phyloP scores from a whole-genome alignment of 1,140 invertebrate genomes.

The Notospermus geniculatus region DNA sequence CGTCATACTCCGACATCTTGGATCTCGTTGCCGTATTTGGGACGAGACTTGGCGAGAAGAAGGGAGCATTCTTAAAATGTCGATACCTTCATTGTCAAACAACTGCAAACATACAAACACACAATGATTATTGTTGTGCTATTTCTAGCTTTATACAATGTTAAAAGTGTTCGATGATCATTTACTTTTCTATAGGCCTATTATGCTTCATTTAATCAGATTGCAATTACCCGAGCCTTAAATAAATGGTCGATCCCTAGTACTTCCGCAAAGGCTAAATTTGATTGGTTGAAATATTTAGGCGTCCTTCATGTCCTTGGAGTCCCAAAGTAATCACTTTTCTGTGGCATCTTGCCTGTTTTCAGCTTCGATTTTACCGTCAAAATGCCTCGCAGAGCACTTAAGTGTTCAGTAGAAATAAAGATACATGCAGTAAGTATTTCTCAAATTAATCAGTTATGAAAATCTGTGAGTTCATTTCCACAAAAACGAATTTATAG shows the following conservation, averaged over 20 bases:
- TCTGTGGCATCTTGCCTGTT: background rate
- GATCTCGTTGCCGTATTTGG: background rate
- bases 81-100: no score
- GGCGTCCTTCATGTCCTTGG: no score
- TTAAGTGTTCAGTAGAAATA: conserved; percentile 46
- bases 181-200: no score
- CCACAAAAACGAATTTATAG: no score
- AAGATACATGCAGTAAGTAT: conserved; percentile 39
- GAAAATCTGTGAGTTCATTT: no score
- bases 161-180: no score
- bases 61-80: no score
- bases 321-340: background rate
- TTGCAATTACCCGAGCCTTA: no score
- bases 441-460: no score
- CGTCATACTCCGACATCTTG: conserved; percentile 32
- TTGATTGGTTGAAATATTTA: background rate
- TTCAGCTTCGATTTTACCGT: background rate
- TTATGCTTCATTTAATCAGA: background rate
- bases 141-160: no score
- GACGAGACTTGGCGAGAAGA: background rate
- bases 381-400: conserved; percentile 45
- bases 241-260: background rate
- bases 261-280: background rate
- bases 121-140: no score
- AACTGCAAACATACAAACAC: no score